Evolutionary conservation across 2,888 invertebrate genomes (phyloP).

Genomic region (Cyrtodaria siliqua): DNA sequence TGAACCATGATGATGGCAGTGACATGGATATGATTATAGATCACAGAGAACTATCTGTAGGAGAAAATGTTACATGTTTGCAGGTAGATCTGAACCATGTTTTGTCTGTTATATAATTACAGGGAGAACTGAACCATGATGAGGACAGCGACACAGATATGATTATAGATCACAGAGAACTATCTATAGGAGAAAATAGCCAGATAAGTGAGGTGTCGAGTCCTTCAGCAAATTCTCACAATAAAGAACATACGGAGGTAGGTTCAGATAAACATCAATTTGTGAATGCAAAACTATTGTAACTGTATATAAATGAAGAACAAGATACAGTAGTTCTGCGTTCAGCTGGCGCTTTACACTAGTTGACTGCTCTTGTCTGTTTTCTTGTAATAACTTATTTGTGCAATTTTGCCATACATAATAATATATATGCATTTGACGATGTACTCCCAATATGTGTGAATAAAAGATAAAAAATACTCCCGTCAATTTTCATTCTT

Average conservation of each 20-base stretch:
- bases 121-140: constrained; percentile 60
- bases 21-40: constrained; percentile 96
- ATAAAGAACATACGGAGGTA: constrained; percentile 61
- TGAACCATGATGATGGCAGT: constrained; percentile 88
- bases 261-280: not conserved
- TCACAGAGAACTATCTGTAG: constrained; percentile 87
- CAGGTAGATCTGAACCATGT: too few relatives aligned
- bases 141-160: constrained; percentile 95
- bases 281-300: too few relatives aligned
- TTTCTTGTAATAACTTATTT: too few relatives aligned
- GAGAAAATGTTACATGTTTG: constrained; percentile 51
- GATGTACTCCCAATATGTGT: too few relatives aligned
- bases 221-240: constrained; percentile 41
- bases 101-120: not conserved
- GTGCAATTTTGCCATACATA: too few relatives aligned
- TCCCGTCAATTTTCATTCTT: too few relatives aligned
- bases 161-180: constrained; percentile 91
- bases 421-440: too few relatives aligned
- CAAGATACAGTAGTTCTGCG: too few relatives aligned
- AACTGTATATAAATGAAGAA: too few relatives aligned
- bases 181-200: constrained; percentile 72
- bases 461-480: too few relatives aligned
- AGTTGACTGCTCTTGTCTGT: too few relatives aligned
- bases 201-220: constrained; percentile 28
- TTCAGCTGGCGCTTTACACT: too few relatives aligned